Base-by-base conservation (phyloP, 92 coral and sea anemone genomes). In the Phenganax marumi region DNA sequence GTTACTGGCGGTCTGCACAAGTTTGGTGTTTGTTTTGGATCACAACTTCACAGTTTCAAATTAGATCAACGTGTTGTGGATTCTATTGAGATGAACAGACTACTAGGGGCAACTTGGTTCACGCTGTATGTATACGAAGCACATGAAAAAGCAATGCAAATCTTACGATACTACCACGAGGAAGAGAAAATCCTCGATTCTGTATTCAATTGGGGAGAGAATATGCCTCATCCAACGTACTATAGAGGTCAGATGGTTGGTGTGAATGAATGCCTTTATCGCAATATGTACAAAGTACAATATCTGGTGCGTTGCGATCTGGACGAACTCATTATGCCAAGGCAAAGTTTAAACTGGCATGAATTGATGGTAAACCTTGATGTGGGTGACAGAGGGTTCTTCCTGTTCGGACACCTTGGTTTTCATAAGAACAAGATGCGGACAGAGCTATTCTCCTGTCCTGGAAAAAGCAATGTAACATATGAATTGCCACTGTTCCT, bases 61-160 rank as follows among this genome's bases (percentile, higher is more conserved):
- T 73, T 50, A 25, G 46, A 73, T 12, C 79, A 73, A 21, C 22
- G n/a, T 16, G 24, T 73, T n/a, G 24, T 73, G 51, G 79, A 73
- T 19, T 48, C 79, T 1, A 73, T 73, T 17, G 79, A 73, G 52
- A 73, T 73, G 79, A 73, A 73, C n/a, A n/a, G n/a, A n/a, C n/a
- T n/a, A n/a, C n/a, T n/a, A n/a, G n/a, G n/a, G n/a, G n/a, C n/a
- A n/a, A n/a, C n/a, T n/a, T n/a, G n/a, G n/a, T n/a, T n/a, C n/a
- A n/a, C n/a, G n/a, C n/a, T n/a, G n/a, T n/a, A n/a, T n/a, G n/a
- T n/a, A n/a, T n/a, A n/a, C n/a, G n/a, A n/a, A n/a, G n/a, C n/a
- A n/a, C n/a, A n/a, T n/a, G n/a, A n/a, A n/a, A n/a, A n/a, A n/a
- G n/a, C n/a, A n/a, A n/a, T n/a, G n/a, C n/a, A n/a, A n/a, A n/a